Percentiles rank a stretch among this genome's conserved stretches.
These are phyloP conservation scores for Tipula helvola DNA, from an alignment of 2,888 invertebrate genomes.

Conservation along the genomic window DNA sequence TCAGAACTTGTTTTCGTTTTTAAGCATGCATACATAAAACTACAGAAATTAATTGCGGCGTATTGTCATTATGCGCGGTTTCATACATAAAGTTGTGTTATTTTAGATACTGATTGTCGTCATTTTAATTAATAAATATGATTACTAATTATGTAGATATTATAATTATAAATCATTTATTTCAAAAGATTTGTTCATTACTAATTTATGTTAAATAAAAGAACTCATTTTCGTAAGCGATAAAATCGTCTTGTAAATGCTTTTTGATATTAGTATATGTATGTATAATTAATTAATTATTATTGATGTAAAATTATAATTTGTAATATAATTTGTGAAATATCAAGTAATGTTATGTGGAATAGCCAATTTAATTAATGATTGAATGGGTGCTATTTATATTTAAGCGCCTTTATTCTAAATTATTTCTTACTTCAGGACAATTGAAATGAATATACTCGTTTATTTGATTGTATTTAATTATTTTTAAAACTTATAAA, in stretches of 20 bases:
- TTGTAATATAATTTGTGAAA: neutral
- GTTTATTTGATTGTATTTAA: no score
- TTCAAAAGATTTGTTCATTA: neutral
- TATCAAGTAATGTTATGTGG: neutral
- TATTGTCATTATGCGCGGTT: neutral
- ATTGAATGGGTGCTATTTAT: no score
- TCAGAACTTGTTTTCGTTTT: neutral
- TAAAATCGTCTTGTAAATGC: neutral
- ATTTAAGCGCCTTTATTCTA: no score
- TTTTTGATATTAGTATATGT: neutral
- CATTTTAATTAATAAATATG: neutral
- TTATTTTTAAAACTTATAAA: no score
- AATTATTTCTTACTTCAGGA: no score
- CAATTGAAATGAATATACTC: no score
- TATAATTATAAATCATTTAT: neutral
- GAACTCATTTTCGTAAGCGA: neutral
- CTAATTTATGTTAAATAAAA: neutral
- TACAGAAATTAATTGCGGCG: neutral
- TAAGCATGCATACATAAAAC: neutral
- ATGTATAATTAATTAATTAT: neutral
- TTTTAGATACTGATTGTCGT: neutral
- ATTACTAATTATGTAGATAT: neutral
- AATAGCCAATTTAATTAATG: no score
- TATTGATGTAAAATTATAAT: neutral
- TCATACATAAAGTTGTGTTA: neutral